phyloP scores from a whole-genome alignment of 1,140 invertebrate species.

The Calliopsis andreniformis region DNA sequence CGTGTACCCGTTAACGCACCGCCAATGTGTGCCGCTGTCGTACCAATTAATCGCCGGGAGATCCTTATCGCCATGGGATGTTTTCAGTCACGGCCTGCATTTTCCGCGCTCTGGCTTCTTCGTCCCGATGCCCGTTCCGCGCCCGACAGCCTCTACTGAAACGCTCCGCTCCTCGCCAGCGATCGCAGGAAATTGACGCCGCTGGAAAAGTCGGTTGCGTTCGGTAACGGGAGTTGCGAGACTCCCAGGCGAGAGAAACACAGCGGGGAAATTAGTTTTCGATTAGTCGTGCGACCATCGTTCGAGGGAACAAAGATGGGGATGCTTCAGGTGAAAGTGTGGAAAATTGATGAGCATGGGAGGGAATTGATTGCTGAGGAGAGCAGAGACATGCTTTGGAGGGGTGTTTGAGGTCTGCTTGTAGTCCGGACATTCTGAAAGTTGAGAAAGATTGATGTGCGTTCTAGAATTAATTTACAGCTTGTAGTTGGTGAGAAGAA shows the following conservation, averaged over 20 bases:
- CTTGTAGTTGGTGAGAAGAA: too few species aligned
- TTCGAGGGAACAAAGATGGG: background rate
- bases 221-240: constrained; percentile 21
- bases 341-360: too few species aligned
- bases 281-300: constrained; percentile 43
- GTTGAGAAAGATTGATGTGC: too few species aligned
- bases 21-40: constrained; percentile 76
- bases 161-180: background rate
- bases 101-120: constrained; percentile 50
- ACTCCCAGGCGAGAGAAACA: constrained; percentile 18
- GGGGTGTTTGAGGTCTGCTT: too few species aligned
- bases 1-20: constrained; percentile 55
- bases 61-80: constrained; percentile 79
- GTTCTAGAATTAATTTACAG: too few species aligned
- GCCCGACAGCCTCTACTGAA: background rate
- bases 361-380: too few species aligned
- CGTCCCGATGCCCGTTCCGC: constrained; percentile 47
- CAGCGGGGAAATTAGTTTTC: constrained; percentile 21
- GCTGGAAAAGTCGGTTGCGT: constrained; percentile 24
- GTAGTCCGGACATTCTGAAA: too few species aligned
- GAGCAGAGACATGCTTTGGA: too few species aligned
- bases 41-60: constrained; percentile 80
- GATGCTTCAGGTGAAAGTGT: too few species aligned
- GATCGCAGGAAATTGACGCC: constrained; percentile 40
- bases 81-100: constrained; percentile 76